Percentiles rank a stretch among this genome's conserved stretches.
Evolutionary conservation across 53 echinoderm and acorn worm genomes (phyloP).

Genomic region (Antedon mediterranea): DNA sequence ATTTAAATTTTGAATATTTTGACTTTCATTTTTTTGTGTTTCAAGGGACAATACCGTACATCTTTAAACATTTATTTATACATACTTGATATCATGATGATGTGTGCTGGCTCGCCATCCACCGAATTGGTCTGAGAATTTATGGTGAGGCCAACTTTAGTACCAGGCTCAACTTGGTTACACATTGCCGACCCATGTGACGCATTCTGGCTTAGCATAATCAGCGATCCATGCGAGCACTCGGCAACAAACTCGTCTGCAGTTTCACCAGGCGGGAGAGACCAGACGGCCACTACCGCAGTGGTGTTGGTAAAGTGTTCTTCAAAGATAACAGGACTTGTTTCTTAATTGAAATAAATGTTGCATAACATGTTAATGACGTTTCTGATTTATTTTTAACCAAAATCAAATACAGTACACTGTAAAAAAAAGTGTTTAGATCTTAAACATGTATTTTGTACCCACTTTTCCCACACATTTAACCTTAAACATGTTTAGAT

Average conservation of each 20-base stretch:
- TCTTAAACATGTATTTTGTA: too few species aligned
- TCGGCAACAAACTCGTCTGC: not conserved
- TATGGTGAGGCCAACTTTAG: not conserved
- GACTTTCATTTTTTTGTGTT: too few species aligned
- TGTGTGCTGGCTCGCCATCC: not conserved
- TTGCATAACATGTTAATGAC: not conserved
- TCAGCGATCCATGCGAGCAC: not conserved
- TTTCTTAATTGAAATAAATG: not conserved
- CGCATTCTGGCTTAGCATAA: not conserved
- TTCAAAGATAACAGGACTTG: not conserved
- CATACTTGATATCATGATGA: not conserved
- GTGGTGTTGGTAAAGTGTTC: not conserved
- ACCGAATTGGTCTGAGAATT: not conserved
- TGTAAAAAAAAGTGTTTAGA: too few species aligned
- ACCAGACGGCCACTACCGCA: not conserved
- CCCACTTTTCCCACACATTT: too few species aligned
- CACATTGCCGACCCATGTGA: not conserved
- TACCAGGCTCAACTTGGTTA: not conserved
- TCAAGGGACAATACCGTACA: too few species aligned
- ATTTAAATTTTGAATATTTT: too few species aligned
- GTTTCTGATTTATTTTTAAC: too few species aligned
- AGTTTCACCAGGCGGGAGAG: not conserved
- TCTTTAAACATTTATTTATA: too few species aligned
- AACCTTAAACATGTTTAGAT: too few species aligned
- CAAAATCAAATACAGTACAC: too few species aligned